Evolutionary conservation across 1,140 invertebrate species (phyloP).

Genomic region (Trachelipus rathkii): DNA sequence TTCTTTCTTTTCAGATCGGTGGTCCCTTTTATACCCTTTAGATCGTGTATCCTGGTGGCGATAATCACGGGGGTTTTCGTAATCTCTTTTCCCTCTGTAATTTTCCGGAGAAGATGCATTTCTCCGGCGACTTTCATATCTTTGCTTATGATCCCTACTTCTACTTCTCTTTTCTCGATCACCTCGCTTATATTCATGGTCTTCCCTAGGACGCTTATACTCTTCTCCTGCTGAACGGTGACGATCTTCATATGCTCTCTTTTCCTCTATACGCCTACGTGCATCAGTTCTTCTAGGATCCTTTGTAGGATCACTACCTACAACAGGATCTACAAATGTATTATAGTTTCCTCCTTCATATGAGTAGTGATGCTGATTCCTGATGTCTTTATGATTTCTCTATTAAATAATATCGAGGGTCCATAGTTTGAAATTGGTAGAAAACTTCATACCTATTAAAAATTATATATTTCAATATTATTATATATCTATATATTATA

Average conservation of each 20-base stretch:
- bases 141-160: slow-evolving; percentile 62
- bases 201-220: not conserved
- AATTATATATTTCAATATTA: too few species aligned
- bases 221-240: not conserved
- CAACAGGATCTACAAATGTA: not conserved
- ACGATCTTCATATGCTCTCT: not conserved
- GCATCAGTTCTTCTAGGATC: not conserved
- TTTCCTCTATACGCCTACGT: not conserved
- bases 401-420: too few species aligned
- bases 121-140: slow-evolving; percentile 45
- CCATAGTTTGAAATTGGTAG: too few species aligned
- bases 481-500: too few species aligned
- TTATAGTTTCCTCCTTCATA: not conserved
- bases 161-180: not conserved
- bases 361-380: not conserved
- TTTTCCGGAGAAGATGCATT: slow-evolving; percentile 51
- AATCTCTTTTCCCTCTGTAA: slow-evolving; percentile 47
- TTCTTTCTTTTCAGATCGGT: slow-evolving; percentile 11
- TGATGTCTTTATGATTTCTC: not conserved
- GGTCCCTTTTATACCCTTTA: not conserved
- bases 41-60: slow-evolving; percentile 52
- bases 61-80: slow-evolving; percentile 50
- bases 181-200: not conserved
- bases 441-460: too few species aligned
- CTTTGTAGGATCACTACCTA: not conserved